Conservation (phyloP, 2,888 invertebrate genomes). For the Harpagoxenus sublaevis region DNA sequence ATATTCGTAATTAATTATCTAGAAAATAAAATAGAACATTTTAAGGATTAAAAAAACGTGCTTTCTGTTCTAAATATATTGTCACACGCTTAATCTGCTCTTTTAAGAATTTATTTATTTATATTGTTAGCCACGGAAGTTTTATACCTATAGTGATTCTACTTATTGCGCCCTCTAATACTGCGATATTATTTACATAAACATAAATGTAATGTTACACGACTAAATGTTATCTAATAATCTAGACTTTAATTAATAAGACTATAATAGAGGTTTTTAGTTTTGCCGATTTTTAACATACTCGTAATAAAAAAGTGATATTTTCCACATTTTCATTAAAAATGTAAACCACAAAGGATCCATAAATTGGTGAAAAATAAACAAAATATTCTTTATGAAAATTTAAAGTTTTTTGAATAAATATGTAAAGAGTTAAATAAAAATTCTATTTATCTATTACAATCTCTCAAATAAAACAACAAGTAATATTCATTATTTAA, state of each 20-base stretch:
- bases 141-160: not conserved
- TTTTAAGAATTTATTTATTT: not conserved
- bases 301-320: not conserved
- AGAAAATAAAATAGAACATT: not conserved
- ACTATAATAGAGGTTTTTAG: not conserved
- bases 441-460: not conserved
- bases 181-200: not conserved
- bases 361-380: not conserved
- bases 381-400: not conserved
- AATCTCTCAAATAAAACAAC: not conserved
- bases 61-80: not conserved
- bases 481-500: not conserved
- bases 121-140: not conserved
- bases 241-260: not conserved
- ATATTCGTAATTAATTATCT: not conserved
- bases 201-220: not conserved
- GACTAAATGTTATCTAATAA: not conserved
- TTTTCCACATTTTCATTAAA: not conserved
- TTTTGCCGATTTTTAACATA: not conserved
- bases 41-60: not conserved
- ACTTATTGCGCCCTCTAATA: not conserved
- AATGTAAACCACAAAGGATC: not conserved
- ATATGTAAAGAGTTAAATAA: not conserved
- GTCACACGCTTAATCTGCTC: not conserved
- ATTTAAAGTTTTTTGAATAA: not conserved